Percentiles rank a stretch among this genome's conserved stretches.
Conservation (phyloP, 1,140 invertebrate species). For the Phymorhynchus buccinoides region DNA sequence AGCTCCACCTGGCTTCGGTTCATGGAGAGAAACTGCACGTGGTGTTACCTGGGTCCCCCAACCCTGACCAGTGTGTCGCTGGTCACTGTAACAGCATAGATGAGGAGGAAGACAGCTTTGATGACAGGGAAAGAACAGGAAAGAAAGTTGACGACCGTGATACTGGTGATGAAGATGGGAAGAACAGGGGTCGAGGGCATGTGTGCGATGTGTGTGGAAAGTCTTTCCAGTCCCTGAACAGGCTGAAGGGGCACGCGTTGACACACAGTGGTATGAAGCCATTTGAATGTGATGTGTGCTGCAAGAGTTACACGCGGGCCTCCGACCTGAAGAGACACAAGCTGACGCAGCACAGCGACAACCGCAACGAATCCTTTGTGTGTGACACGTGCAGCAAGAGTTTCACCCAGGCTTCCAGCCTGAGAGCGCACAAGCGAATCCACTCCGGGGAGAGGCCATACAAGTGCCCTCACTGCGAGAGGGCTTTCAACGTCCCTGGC, state of each 20-base stretch:
- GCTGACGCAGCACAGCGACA: constrained; percentile 70
- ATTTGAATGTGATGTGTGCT: too few species aligned
- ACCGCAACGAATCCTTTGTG: constrained; percentile 66
- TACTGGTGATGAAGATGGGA: too few species aligned
- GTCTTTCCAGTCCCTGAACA: too few species aligned
- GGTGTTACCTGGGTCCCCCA: neutral
- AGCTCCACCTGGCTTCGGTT: neutral
- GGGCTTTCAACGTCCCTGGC: constrained; percentile 21
- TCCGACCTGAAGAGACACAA: constrained; percentile 69
- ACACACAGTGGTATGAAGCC: too few species aligned
- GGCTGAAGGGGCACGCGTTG: too few species aligned
- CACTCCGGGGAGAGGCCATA: constrained; percentile 70
- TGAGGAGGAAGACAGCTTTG: too few species aligned
- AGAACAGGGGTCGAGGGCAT: too few species aligned
- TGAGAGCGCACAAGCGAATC: constrained; percentile 65
- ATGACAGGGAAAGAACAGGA: too few species aligned
- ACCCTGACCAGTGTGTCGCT: too few species aligned
- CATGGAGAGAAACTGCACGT: neutral
- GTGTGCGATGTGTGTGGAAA: too few species aligned
- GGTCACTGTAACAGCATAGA: neutral
- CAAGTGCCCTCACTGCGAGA: constrained; percentile 71
- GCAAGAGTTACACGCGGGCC: constrained; percentile 50
- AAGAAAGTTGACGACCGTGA: too few species aligned
- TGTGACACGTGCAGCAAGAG: constrained; percentile 71
- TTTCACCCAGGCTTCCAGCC: constrained; percentile 54